Evolutionary conservation across 2,888 invertebrate genomes (phyloP).

Genomic region (Norana najaformis): DNA sequence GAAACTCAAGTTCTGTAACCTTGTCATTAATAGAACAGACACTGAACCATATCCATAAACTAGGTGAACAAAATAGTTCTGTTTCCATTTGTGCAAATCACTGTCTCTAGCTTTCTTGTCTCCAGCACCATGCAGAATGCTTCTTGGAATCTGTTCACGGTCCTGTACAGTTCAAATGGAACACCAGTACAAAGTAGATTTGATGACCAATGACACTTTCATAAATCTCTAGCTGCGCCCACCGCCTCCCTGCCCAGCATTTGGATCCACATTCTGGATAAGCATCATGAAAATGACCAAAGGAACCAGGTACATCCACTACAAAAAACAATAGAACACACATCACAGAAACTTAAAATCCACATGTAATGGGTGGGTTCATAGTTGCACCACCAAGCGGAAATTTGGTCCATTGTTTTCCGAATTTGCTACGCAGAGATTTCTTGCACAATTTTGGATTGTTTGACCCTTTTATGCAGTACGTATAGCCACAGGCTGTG

Average conservation of each 20-base stretch:
- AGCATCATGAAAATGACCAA: constrained; percentile 86
- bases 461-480: too few relatives aligned
- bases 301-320: constrained; percentile 99
- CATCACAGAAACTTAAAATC: background rate
- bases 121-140: background rate
- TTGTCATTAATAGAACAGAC: background rate
- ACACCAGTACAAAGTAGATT: background rate
- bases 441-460: too few relatives aligned
- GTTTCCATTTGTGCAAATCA: background rate
- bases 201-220: background rate
- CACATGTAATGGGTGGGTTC: constrained; percentile 10
- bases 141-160: background rate
- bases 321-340: constrained; percentile 63
- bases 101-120: background rate
- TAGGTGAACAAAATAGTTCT: background rate
- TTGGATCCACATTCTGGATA: constrained; percentile 69
- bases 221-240: constrained; percentile 17
- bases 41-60: background rate
- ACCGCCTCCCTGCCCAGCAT: constrained; percentile 36
- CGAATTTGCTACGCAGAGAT: background rate
- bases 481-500: too few relatives aligned
- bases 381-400: too few relatives aligned
- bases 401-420: too few relatives aligned
- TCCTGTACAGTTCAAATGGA: background rate
- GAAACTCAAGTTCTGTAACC: background rate